Evolutionary conservation across 2,888 invertebrate genomes (phyloP).

Genomic region (Limnephilus auricula): DNA sequence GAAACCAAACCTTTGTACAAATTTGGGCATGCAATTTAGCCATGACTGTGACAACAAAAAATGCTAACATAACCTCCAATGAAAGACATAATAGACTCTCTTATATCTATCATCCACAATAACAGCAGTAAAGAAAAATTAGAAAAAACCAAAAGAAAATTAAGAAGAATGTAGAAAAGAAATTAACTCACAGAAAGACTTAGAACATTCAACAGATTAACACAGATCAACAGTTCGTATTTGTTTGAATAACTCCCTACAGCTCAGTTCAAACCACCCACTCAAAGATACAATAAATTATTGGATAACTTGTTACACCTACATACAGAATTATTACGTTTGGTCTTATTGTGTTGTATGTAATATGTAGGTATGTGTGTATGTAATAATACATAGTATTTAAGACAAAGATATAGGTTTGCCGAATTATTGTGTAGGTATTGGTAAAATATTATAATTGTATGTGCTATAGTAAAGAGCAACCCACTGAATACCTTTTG

Average conservation of each 20-base stretch:
- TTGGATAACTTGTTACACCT: conserved; percentile 9
- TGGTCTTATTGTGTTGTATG: not conserved
- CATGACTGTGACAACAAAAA: not conserved
- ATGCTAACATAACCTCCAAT: not conserved
- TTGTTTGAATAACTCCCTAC: conserved; percentile 2
- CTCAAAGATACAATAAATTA: not conserved
- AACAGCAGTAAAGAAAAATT: not conserved
- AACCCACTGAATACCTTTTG: not conserved
- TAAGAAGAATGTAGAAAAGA: not conserved
- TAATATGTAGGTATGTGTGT: not conserved
- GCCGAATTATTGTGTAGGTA: not conserved
- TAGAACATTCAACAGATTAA: not conserved
- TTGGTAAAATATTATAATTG: not conserved
- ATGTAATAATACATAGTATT: not conserved
- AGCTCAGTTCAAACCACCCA: not conserved
- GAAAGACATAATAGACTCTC: not conserved
- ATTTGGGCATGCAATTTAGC: not conserved
- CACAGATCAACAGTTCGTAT: not conserved
- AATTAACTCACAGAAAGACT: not conserved
- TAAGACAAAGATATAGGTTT: not conserved
- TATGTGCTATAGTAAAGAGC: not conserved
- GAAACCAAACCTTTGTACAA: not conserved
- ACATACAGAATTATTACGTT: not conserved
- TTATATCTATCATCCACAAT: not conserved
- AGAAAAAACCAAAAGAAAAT: not conserved